Percentiles rank a stretch among this genome's conserved stretches.
phyloP scores from a whole-genome alignment of 2,888 invertebrate genomes.

The Cybosia mesomella region DNA sequence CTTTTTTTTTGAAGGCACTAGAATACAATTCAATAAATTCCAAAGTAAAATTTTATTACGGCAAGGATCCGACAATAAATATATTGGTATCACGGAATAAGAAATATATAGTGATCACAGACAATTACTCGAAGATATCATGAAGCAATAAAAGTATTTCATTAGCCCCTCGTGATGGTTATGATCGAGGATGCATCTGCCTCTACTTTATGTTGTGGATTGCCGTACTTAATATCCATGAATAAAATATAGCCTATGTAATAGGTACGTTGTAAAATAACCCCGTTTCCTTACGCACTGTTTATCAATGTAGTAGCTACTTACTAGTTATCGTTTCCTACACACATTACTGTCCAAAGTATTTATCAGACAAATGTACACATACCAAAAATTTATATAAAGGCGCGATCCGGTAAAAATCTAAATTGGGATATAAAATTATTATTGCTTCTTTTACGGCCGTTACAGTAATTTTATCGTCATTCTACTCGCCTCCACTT shows the following conservation, averaged over 20 bases:
- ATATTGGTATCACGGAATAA: conserved; percentile 10
- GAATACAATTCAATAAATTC: not conserved
- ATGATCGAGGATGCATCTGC: conserved; percentile 57
- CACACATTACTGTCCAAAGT: conserved; percentile 21
- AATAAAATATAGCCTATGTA: conserved; percentile 54
- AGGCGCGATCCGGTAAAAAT: conserved; percentile 37
- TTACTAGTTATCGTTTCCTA: conserved; percentile 47
- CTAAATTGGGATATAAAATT: conserved; percentile 53
- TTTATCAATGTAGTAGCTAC: conserved; percentile 47
- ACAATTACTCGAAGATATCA: conserved; percentile 45
- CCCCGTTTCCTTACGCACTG: conserved; percentile 41
- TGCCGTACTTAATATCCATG: conserved; percentile 51
- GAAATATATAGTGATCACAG: conserved; percentile 24
- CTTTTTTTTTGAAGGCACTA: no score
- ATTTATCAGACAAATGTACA: conserved; percentile 27
- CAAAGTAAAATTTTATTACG: conserved; percentile 13
- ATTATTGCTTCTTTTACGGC: conserved; percentile 53
- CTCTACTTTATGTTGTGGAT: conserved; percentile 54
- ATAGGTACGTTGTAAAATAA: conserved; percentile 51
- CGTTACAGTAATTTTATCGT: conserved; percentile 54
- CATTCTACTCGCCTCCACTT: conserved; percentile 51
- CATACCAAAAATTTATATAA: conserved; percentile 39
- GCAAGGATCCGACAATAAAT: conserved; percentile 5
- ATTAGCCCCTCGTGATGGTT: conserved; percentile 39
- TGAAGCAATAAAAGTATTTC: conserved; percentile 44